Base-by-base conservation (phyloP, 2,113 vertebrate species). In the Egretta garzetta region DNA sequence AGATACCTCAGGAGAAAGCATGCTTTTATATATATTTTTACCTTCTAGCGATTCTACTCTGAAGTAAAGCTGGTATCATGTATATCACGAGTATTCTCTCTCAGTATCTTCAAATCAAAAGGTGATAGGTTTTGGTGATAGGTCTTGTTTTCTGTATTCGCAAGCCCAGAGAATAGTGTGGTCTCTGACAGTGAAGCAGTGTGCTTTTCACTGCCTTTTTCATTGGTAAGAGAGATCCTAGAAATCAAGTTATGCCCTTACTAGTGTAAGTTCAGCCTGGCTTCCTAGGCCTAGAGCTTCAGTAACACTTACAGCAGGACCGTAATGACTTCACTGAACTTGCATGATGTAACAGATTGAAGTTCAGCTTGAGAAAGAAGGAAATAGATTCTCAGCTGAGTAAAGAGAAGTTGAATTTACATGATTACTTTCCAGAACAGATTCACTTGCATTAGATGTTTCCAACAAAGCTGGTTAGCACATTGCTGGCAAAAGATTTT, bases 401-500 rank as follows among this genome's bases (percentile, higher is more conserved):
- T 73, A 62, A 90, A 83, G 56, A 88, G 59, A 88, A 92, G 28
- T 4, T 93, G 60, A 47, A 71, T 10, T 80, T 92, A n/a, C 0
- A 19, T 10, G 37, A 83, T 90, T 73, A 39, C 37, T 81, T 88
- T 92, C 73, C 68, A 81, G 74, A 92, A 55, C 33, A 86, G 66
- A 93, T 83, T 92, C 59, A 33, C 47, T 73, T 2, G 0, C 1
- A 0, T 96, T 82, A 85, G 74, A 75, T 39, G 28, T 55, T 87
- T 96, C 83, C 66, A 79, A 84, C 71, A 70, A 86, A 90, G 80
- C 52, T 91, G 84, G 37, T 55, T 89, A 87, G 91, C 47, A 47
- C 28, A 77, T 71, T 96, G 84, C 56, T 87, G 83, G 93, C 90
- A 85, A 87, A 86, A 89, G 73, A 79, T 81, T 84, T 63, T 95